Conservation (phyloP, 2,113 vertebrate genomes). For the Xenopus laevis region DNA sequence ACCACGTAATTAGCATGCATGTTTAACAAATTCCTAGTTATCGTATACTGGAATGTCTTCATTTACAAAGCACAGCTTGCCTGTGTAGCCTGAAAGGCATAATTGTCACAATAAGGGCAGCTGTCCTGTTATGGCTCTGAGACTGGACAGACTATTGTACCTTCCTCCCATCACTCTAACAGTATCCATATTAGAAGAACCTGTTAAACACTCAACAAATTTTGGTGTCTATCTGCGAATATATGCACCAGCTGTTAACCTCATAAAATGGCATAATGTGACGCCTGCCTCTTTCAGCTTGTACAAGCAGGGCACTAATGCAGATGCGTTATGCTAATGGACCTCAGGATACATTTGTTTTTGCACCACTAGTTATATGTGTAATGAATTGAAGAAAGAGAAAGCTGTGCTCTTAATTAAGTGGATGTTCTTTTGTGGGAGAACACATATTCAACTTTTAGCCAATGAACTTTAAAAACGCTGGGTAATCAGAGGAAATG, state of each 20-base stretch:
- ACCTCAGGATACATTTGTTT: slow-evolving; percentile 36
- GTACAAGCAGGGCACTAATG: slow-evolving; percentile 38
- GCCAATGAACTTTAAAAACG: slow-evolving; percentile 7
- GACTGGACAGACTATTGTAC: slow-evolving; percentile 54
- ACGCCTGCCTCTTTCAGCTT: slow-evolving; percentile 8
- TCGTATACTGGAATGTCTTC: too few species aligned
- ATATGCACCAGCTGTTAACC: slow-evolving; percentile 42
- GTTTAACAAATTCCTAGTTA: too few species aligned
- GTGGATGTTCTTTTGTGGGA: slow-evolving; percentile 20
- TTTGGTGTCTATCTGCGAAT: slow-evolving; percentile 52
- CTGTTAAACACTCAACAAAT: slow-evolving; percentile 47
- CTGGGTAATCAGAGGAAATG: too few species aligned
- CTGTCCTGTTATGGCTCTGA: slow-evolving; percentile 57
- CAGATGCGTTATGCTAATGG: slow-evolving; percentile 43
- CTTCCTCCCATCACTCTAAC: slow-evolving; percentile 51
- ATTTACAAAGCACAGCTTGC: slow-evolving; percentile 50
- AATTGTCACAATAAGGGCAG: slow-evolving; percentile 56
- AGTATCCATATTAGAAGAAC: slow-evolving; percentile 49
- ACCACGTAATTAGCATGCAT: too few species aligned
- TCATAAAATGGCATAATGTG: slow-evolving; percentile 32
- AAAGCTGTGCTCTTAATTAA: slow-evolving; percentile 24
- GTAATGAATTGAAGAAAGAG: slow-evolving; percentile 34
- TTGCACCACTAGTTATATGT: slow-evolving; percentile 29
- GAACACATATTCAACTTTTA: slow-evolving; percentile 26
- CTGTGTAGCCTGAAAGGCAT: slow-evolving; percentile 53